These are phyloP conservation scores for Plotosus lineatus DNA, from an alignment of 2,113 vertebrate species.

Conservation along the genomic window DNA sequence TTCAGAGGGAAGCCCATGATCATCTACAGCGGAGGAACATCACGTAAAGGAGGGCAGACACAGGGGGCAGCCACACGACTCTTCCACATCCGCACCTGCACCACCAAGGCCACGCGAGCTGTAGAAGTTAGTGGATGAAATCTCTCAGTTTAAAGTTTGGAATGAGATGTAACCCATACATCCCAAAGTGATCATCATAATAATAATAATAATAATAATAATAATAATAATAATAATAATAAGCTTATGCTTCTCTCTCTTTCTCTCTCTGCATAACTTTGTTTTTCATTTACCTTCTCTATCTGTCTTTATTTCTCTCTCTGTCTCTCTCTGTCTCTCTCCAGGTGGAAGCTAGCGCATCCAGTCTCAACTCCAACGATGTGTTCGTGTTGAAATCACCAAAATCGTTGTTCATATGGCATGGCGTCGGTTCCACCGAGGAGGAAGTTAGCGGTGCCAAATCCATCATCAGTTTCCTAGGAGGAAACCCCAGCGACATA, in stretches of 20 bases:
- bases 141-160: not conserved
- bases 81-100: constrained; percentile 73
- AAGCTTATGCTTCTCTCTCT: not conserved
- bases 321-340: not conserved
- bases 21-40: constrained; percentile 71
- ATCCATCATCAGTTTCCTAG: constrained; percentile 63
- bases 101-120: constrained; percentile 64
- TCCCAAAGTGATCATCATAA: not conserved
- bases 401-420: constrained; percentile 62
- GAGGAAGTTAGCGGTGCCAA: constrained; percentile 66
- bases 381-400: constrained; percentile 71
- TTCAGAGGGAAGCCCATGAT: constrained; percentile 73
- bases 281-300: too few species aligned
- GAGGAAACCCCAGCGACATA: constrained; percentile 58
- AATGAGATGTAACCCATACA: too few species aligned
- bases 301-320: not conserved
- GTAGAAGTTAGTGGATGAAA: constrained; percentile 70
- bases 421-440: constrained; percentile 62
- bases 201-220: not conserved
- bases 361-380: constrained; percentile 74
- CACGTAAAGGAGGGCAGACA: constrained; percentile 59
- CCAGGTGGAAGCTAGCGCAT: constrained; percentile 66
- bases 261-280: constrained; percentile 7
- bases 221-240: not conserved
- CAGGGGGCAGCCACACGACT: constrained; percentile 58